Conservation (phyloP, 1,140 invertebrate species). For the Platyscapa corneri region DNA sequence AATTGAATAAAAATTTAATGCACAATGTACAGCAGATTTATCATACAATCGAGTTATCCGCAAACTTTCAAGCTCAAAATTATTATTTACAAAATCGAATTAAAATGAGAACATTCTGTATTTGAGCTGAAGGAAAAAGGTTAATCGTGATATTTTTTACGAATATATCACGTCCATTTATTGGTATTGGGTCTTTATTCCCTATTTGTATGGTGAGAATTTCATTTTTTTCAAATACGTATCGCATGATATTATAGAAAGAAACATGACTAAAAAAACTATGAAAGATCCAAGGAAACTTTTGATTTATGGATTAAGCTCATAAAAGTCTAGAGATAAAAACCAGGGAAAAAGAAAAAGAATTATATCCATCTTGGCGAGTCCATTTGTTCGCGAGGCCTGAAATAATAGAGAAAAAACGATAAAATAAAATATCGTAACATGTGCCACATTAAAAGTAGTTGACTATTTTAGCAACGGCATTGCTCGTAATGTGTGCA, state of each 20-base stretch:
- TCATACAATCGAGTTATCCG: neutral
- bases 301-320: conserved; percentile 10
- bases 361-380: conserved; percentile 5
- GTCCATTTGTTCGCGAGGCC: conserved; percentile 21
- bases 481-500: neutral
- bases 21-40: neutral
- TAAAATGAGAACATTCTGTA: neutral
- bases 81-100: conserved; percentile 22
- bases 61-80: neutral
- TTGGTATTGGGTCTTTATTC: neutral
- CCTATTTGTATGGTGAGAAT: neutral
- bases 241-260: neutral
- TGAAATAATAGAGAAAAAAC: neutral
- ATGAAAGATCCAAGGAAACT: neutral
- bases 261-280: neutral
- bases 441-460: neutral
- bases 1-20: too few species aligned
- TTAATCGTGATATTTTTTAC: neutral
- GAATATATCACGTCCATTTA: neutral
- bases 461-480: neutral
- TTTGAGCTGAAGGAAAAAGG: neutral
- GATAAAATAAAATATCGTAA: conserved; percentile 10
- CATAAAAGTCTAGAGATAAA: conserved; percentile 1
- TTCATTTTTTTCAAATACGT: neutral
- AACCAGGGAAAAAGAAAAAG: conserved; percentile 1